phyloP scores from a whole-genome alignment of 1,140 invertebrate species.

The Callitettix versicolor region DNA sequence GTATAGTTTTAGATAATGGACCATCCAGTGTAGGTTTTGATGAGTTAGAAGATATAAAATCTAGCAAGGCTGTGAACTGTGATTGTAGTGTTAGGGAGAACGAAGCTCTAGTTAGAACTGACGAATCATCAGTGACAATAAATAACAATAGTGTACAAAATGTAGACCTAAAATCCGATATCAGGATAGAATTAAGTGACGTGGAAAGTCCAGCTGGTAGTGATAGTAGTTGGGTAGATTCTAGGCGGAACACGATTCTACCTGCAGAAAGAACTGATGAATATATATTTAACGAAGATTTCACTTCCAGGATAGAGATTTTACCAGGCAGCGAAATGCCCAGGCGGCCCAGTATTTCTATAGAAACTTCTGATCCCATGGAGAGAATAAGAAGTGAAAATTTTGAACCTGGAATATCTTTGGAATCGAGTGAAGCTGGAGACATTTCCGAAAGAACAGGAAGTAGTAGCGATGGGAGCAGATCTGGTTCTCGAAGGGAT shows the following conservation, averaged over 20 bases:
- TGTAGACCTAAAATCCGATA: conserved; percentile 11
- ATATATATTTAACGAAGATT: conserved; percentile 5
- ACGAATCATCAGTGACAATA: conserved; percentile 14
- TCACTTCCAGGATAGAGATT: conserved; percentile 21
- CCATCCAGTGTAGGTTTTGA: too few relatives aligned
- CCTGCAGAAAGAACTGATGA: not conserved
- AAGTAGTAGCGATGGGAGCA: conserved; percentile 25
- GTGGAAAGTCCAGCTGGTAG: conserved; percentile 14
- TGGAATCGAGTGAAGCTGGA: conserved; percentile 48
- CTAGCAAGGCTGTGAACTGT: not conserved
- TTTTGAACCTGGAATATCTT: conserved; percentile 37
- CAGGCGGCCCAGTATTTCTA: conserved; percentile 26
- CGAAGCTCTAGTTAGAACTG: conserved; percentile 6
- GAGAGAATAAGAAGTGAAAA: conserved; percentile 8
- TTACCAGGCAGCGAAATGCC: conserved; percentile 22
- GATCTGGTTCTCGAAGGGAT: conserved; percentile 23
- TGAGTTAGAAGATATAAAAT: not conserved
- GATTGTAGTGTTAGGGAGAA: not conserved
- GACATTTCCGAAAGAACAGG: conserved; percentile 42
- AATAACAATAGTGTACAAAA: conserved; percentile 3
- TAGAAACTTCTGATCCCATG: conserved; percentile 25
- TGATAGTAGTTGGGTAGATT: conserved; percentile 24
- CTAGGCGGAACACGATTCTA: conserved; percentile 24
- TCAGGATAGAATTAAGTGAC: conserved; percentile 17
- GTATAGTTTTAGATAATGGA: too few relatives aligned